Evolutionary conservation across 2,113 vertebrate genomes (phyloP).

Genomic region (Dipodomys ordii): DNA sequence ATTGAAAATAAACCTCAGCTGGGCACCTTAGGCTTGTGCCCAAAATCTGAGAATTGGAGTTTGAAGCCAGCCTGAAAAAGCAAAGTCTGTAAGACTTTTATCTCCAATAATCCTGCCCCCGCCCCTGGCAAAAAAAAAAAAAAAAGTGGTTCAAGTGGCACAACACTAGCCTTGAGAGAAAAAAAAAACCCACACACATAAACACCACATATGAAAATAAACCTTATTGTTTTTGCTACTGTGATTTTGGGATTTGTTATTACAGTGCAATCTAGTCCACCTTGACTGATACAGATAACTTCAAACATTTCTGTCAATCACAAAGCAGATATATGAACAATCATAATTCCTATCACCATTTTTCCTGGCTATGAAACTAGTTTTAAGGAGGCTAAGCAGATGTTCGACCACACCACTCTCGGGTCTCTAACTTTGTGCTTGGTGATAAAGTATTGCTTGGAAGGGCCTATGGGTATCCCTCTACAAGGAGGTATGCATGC

Average conservation of each 20-base stretch:
- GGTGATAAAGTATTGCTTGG: not conserved
- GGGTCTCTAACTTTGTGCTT: not conserved
- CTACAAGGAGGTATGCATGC: not conserved
- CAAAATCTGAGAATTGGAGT: no score
- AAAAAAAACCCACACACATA: no score
- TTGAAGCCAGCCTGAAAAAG: no score
- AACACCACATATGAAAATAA: not conserved
- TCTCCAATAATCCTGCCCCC: no score
- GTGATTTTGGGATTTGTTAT: not conserved
- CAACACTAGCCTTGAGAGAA: no score
- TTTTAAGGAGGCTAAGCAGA: not conserved
- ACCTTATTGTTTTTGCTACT: not conserved
- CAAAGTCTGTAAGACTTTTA: no score
- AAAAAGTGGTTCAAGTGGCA: no score
- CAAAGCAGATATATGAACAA: not conserved
- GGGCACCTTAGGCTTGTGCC: no score
- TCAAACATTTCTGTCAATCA: not conserved
- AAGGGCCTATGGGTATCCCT: not conserved
- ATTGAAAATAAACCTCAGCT: no score
- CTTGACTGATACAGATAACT: not conserved
- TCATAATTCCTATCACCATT: not conserved
- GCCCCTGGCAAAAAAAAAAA: no score
- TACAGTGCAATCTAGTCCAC: not conserved
- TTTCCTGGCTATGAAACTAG: slow-evolving; percentile 12
- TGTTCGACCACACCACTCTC: not conserved